A percentile compares a stretch with the other conserved stretches of the same genome.
These are phyloP conservation scores for Cosmopolites sordidus DNA, from an alignment of 2,888 invertebrate species.

Conservation along the genomic window DNA sequence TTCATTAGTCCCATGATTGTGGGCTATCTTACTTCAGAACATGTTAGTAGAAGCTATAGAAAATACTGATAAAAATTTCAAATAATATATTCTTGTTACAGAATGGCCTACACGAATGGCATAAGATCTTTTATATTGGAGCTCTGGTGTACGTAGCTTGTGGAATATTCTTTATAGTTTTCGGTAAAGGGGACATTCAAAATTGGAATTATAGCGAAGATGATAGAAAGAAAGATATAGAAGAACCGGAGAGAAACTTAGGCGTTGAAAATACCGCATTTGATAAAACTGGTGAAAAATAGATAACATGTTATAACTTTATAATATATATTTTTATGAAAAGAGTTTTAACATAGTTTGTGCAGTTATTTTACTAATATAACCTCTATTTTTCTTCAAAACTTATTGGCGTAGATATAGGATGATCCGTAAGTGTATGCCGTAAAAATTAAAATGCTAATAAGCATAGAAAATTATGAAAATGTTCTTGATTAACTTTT, in stretches of 20 bases:
- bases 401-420: too few relatives aligned
- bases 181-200: conserved; percentile 69
- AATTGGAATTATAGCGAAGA: conserved; percentile 58
- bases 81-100: conserved; percentile 40
- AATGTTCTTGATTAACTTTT: too few relatives aligned
- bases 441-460: too few relatives aligned
- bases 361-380: too few relatives aligned
- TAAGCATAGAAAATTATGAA: too few relatives aligned
- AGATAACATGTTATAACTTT: background rate
- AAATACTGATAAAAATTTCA: background rate
- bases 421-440: too few relatives aligned
- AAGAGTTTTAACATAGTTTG: too few relatives aligned
- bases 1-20: conserved; percentile 68
- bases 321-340: too few relatives aligned
- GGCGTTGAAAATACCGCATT: conserved; percentile 30
- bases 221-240: conserved; percentile 6
- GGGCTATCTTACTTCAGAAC: conserved; percentile 50
- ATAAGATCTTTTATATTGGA: conserved; percentile 68
- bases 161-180: conserved; percentile 64
- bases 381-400: too few relatives aligned
- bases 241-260: background rate
- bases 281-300: conserved; percentile 9
- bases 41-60: conserved; percentile 33
- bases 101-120: conserved; percentile 76
- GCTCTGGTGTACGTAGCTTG: conserved; percentile 65